These are phyloP conservation scores for Tringa solitaria DNA, from an alignment of 2,113 vertebrate genomes.

Conservation along the genomic window DNA sequence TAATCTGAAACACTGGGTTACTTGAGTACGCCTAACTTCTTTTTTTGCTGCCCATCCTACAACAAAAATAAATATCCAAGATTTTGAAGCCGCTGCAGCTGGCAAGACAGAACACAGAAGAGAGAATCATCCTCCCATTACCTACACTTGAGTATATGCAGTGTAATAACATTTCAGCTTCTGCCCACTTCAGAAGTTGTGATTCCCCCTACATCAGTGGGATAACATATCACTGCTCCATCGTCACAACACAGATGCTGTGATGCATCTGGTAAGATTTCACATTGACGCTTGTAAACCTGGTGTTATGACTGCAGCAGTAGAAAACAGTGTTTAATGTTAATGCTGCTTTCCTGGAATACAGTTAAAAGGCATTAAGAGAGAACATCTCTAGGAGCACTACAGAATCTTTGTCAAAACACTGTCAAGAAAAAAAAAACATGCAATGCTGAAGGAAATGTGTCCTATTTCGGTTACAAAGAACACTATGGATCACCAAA, in stretches of 20 bases:
- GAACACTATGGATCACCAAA: background rate
- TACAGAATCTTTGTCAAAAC: conserved; percentile 41
- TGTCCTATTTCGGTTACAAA: background rate
- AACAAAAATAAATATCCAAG: background rate
- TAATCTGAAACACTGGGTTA: background rate
- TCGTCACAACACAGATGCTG: conserved; percentile 10
- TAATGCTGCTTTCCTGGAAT: conserved; percentile 13
- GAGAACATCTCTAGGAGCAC: background rate
- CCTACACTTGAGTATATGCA: background rate
- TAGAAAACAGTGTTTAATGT: conserved; percentile 17
- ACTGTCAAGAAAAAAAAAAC: background rate
- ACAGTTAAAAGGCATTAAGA: conserved; percentile 2
- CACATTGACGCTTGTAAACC: background rate
- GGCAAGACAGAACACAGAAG: background rate
- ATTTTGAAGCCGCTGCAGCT: background rate
- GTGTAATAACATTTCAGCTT: background rate
- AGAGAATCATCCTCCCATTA: background rate
- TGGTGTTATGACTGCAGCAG: conserved; percentile 22
- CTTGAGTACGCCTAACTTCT: background rate
- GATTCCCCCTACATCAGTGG: background rate
- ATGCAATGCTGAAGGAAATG: background rate
- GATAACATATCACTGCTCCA: background rate
- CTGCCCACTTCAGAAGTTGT: conserved; percentile 20
- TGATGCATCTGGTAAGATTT: conserved; percentile 34
- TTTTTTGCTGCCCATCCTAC: background rate